Conservation (phyloP, 1,140 invertebrate species). For the Sitobion miscanthi region DNA sequence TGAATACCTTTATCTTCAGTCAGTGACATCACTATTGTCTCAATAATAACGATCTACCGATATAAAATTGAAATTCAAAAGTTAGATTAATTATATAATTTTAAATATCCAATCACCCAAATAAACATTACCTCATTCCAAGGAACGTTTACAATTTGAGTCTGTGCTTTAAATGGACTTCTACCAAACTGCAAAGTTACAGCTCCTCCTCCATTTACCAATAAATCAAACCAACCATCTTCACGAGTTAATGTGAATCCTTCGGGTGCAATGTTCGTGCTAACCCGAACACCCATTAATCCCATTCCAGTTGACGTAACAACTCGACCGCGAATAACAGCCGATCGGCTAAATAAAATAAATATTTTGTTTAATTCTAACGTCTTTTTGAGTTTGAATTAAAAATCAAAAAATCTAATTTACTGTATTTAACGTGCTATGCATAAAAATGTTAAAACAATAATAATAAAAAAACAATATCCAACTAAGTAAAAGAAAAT, state of each 20-base stretch:
- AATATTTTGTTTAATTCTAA: constrained; percentile 47
- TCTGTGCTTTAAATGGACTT: constrained; percentile 87
- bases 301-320: constrained; percentile 89
- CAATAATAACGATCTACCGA: constrained; percentile 83
- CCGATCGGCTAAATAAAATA: constrained; percentile 79
- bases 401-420: constrained; percentile 49
- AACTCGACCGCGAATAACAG: constrained; percentile 92
- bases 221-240: constrained; percentile 93
- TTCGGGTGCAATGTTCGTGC: constrained; percentile 85
- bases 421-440: constrained; percentile 52
- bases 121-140: constrained; percentile 86
- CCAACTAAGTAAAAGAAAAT: neutral
- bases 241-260: constrained; percentile 92
- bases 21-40: constrained; percentile 83
- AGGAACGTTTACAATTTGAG: constrained; percentile 90
- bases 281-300: constrained; percentile 91
- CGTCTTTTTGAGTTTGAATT: neutral
- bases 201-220: constrained; percentile 96
- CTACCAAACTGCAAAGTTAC: constrained; percentile 93
- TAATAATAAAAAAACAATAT: constrained; percentile 33
- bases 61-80: neutral
- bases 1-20: constrained; percentile 75
- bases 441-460: constrained; percentile 39
- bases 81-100: neutral
- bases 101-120: neutral